These are phyloP conservation scores for Ceratina japonica DNA, from an alignment of 1,140 invertebrate genomes.

Conservation along the genomic window DNA sequence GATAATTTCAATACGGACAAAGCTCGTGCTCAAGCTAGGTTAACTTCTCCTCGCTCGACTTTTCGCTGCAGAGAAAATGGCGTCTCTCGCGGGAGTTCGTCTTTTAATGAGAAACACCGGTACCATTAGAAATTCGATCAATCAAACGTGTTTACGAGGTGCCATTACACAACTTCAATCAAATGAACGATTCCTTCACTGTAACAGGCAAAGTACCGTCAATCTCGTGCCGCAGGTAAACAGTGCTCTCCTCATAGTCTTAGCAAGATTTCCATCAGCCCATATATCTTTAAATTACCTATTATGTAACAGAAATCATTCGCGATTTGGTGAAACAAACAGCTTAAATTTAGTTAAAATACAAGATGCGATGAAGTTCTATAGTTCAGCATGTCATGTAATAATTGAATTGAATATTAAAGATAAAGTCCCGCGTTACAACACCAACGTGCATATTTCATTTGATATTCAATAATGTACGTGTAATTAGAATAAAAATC, in stretches of 20 bases:
- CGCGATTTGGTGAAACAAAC: not conserved
- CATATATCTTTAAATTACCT: conserved; percentile 2
- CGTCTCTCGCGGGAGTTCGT: conserved; percentile 63
- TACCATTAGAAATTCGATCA: conserved; percentile 53
- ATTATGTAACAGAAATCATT: conserved; percentile 57
- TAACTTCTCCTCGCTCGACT: not conserved
- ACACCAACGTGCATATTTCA: not conserved
- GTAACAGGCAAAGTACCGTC: conserved; percentile 17
- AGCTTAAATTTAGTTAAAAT: not conserved
- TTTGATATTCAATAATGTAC: not conserved
- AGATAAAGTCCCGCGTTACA: not conserved
- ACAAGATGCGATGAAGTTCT: not conserved
- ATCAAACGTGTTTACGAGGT: conserved; percentile 35
- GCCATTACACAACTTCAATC: conserved; percentile 17
- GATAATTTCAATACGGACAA: not conserved
- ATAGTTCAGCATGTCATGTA: not conserved
- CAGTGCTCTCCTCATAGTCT: not conserved
- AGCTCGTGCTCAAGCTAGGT: not conserved
- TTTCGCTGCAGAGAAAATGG: conserved; percentile 64
- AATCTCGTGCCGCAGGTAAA: conserved; percentile 63
- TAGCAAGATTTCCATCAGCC: not conserved
- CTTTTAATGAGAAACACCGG: conserved; percentile 64
- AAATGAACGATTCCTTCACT: conserved; percentile 50
- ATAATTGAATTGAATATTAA: not conserved
- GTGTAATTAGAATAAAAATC: not conserved